These are phyloP conservation scores for Cavia porcellus DNA, from an alignment of 2,113 vertebrate species.

Conservation along the genomic window DNA sequence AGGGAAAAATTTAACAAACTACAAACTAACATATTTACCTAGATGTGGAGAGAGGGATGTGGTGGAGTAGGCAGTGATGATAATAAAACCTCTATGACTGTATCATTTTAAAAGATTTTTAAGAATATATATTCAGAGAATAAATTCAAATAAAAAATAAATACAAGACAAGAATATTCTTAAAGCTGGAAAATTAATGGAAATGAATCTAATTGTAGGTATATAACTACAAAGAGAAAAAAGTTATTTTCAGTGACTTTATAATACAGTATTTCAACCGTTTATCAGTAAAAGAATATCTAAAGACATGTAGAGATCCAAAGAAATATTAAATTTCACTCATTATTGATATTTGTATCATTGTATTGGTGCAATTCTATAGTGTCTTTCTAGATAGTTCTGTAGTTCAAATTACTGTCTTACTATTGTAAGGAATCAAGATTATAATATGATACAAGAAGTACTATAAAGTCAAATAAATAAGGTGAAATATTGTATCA, in stretches of 20 bases:
- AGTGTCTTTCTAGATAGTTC: background rate
- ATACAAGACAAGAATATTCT: background rate
- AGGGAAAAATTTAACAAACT: background rate
- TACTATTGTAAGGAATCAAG: background rate
- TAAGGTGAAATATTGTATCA: background rate
- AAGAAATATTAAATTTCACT: background rate
- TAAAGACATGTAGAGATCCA: background rate
- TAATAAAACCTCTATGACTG: background rate
- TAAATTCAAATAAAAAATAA: background rate
- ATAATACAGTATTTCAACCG: background rate
- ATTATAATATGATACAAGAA: slow-evolving; percentile 21
- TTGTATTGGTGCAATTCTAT: background rate
- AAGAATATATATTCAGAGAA: background rate
- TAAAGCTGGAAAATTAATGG: background rate
- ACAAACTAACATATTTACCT: background rate
- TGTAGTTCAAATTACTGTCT: background rate
- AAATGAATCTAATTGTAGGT: background rate
- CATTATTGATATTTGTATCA: background rate
- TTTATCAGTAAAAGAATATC: background rate
- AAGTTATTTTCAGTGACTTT: background rate
- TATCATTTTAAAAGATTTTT: background rate
- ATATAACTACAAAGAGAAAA: background rate
- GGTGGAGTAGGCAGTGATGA: background rate
- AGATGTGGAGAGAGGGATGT: background rate
- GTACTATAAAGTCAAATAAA: background rate